phyloP scores from a whole-genome alignment of 2,113 vertebrate species.

The Oxygymnocypris stewartii region DNA sequence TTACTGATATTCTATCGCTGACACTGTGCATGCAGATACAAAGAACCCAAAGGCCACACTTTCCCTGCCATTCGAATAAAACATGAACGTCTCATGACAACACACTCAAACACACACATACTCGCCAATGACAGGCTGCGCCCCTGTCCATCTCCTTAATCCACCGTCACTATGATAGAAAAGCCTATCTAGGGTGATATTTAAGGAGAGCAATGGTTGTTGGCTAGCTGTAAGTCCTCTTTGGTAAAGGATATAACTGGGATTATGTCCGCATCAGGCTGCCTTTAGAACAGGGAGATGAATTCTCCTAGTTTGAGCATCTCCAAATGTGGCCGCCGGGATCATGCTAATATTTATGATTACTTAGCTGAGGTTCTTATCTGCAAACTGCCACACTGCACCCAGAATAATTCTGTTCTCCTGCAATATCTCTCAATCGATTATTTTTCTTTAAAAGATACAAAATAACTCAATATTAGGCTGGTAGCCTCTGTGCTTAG shows the following conservation, averaged over 20 bases:
- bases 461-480: conserved; percentile 10
- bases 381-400: conserved; percentile 74
- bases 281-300: conserved; percentile 59
- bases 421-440: conserved; percentile 32
- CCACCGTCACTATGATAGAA: conserved; percentile 60
- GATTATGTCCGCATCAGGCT: conserved; percentile 62
- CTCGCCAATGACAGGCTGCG: background rate
- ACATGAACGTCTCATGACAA: conserved; percentile 54
- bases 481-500: background rate
- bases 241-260: conserved; percentile 61
- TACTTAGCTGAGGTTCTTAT: conserved; percentile 70
- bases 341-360: conserved; percentile 67
- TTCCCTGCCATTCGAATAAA: conserved; percentile 63
- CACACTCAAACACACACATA: conserved; percentile 44
- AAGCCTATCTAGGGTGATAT: conserved; percentile 69
- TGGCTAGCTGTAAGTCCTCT: conserved; percentile 58
- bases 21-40: conserved; percentile 57
- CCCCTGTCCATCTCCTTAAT: conserved; percentile 56
- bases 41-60: conserved; percentile 59
- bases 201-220: conserved; percentile 56
- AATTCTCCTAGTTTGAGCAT: conserved; percentile 61
- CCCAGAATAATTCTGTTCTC: conserved; percentile 54
- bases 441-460: conserved; percentile 36
- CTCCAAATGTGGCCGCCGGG: conserved; percentile 54
- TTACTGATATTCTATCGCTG: conserved; percentile 68